phyloP scores from a whole-genome alignment of 2,797 vertebrate genomes.

The Meriones psammophilus region DNA sequence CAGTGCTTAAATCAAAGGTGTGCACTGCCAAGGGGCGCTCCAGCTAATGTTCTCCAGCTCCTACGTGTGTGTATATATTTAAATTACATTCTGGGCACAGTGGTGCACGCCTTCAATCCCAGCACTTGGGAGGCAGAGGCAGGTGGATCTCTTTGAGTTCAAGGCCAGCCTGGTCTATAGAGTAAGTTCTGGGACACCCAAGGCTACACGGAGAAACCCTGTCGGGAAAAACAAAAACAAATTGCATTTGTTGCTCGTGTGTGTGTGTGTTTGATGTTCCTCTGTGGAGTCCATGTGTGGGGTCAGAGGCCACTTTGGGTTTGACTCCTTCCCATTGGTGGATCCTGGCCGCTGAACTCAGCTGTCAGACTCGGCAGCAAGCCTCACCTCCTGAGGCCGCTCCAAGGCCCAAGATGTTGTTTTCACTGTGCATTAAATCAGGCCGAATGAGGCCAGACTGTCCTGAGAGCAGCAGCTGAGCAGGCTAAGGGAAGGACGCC shows the following conservation, averaged over 20 bases:
- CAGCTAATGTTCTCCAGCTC: too few species aligned
- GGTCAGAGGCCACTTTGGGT: neutral
- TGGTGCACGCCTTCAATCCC: too few species aligned
- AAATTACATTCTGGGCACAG: too few species aligned
- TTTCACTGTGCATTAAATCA: constrained; percentile 38
- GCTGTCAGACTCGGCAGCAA: neutral
- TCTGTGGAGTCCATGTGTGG: too few species aligned
- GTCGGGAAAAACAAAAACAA: too few species aligned
- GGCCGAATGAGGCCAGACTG: neutral
- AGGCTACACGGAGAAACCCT: neutral
- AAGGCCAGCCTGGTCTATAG: too few species aligned
- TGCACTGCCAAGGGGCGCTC: too few species aligned
- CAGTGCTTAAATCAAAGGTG: neutral
- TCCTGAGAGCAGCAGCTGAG: neutral
- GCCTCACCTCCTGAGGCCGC: neutral
- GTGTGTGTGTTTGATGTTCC: neutral
- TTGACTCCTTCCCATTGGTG: neutral
- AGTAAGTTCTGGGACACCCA: neutral
- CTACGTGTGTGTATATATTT: too few species aligned
- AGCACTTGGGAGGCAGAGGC: too few species aligned
- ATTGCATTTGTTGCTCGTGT: neutral
- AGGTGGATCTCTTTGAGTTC: too few species aligned
- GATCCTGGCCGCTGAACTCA: neutral
- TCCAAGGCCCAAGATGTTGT: neutral
- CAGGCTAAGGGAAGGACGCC: neutral